Evolutionary conservation across 2,113 vertebrate genomes (phyloP), one percentile per base, ranked within the genome.

Genomic region (Trochalopteron elliotii): DNA sequence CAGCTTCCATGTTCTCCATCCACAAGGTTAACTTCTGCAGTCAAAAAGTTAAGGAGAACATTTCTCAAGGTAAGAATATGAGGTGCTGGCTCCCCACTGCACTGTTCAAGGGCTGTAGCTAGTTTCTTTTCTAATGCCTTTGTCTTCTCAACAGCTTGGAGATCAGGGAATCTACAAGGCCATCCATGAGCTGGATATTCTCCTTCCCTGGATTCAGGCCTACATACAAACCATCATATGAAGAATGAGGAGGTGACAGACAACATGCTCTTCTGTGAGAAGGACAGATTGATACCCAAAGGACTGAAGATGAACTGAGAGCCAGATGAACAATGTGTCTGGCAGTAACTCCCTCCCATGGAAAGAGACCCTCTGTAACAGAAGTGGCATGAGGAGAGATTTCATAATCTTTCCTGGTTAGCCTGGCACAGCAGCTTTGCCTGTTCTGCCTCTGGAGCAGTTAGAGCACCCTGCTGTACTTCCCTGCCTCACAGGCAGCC

Each of bases 201-300:
- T 98, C 70, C 96, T 98, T 76, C 85, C 89, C 28, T 98, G 98
- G 98, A 97, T 98, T 93, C 96, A 98, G 89, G 64, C 94, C 20
- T 95, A 96, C 52, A 78, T 98, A 70, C 93, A 97, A 68, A 97
- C 76, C 18, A 49, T 95, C 5, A 2, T 78, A 27, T 96, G 90
- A 95, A 63, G 60, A 77, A 59, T 1, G 2, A 90, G 21, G 56
- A 85, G 33, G n/a, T 3, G 7, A 79, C 42, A 69, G 64, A 69
- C 56, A 90, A 33, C 1, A 15, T 5, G 2, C 35, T 23, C 61
- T 67, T 53, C 57, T 53, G 49, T 30, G 39, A 42, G 80, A 57
- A 33, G 30, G 56, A 39, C 17, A 40, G 35, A 71, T 21, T 44
- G 76, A 65, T 12, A 81, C 53, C 31, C 11, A 69, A 91, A 87